Evolutionary conservation across 2,888 invertebrate species (phyloP), one percentile per base, ranked within the genome.

Genomic region (Nomada hirtipes): DNA sequence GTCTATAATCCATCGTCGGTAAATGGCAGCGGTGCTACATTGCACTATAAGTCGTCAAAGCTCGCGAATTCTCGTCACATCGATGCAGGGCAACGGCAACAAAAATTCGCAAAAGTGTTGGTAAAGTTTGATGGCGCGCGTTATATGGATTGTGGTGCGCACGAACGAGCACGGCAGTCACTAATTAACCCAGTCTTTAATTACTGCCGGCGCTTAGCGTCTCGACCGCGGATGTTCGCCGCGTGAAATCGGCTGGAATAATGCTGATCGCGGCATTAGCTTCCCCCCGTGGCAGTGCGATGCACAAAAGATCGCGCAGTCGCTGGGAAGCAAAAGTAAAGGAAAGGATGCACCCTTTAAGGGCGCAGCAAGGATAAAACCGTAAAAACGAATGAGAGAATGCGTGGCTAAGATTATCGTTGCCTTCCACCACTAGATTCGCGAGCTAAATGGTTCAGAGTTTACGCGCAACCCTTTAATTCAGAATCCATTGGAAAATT

Each of bases 151-250:
- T 55, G 57, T 20, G 72, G 57, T 61, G 72, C 79, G 77, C 75
- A 67, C 52, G 71, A 64, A 53, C 79, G 67, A 80, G 70, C 71
- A 63, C 59, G n/a, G 75, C 64, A 74, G 78, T 80, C 76, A 81
- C 85, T 90, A 89, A 87, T 88, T 82, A 88, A 89, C 69, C 79
- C 69, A 57, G 65, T 63, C 83, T 86, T 86, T 89, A 90, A 90
- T 90, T 90, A 88, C 80, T 72, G 60, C 74, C 71, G 71, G 59
- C 61, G 78, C 75, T 80, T 85, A 87, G 72, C 77, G 70, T 85
- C 83, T 76, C 80, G 78, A 78, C 60, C 78, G 73, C 74, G 82
- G 59, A 76, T 74, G 69, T 82, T 86, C 78, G 73, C 60, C 67
- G 71, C 79, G 79, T 77, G 70, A 86, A 86, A 84, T 84, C 85